A percentile compares a stretch with the other conserved stretches of the same genome.
These are phyloP conservation scores for Saguinus midas DNA, from an alignment of 2,113 vertebrate species.

Conservation along the genomic window DNA sequence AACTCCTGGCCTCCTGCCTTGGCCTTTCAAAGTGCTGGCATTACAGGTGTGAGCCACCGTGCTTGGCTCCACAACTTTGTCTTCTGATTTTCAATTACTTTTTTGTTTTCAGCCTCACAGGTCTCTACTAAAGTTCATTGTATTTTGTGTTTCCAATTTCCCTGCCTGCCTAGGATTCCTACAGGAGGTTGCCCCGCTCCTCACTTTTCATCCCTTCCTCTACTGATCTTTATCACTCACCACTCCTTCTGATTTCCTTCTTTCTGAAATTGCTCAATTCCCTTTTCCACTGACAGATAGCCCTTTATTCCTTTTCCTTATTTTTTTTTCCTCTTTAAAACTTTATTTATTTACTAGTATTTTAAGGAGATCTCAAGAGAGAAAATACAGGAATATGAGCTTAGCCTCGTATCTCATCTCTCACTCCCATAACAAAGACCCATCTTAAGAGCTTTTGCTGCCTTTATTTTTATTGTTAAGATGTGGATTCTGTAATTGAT, in stretches of 20 bases:
- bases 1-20: too few relatives aligned
- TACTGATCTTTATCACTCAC: background rate
- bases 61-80: background rate
- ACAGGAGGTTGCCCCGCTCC: background rate
- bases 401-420: background rate
- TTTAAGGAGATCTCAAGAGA: slow-evolving; percentile 40
- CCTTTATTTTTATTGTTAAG: slow-evolving; percentile 33
- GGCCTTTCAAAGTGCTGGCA: too few relatives aligned
- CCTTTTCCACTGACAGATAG: background rate
- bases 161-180: background rate
- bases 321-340: slow-evolving; percentile 20
- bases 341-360: background rate
- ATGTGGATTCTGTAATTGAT: background rate
- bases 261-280: background rate
- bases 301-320: background rate
- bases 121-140: background rate
- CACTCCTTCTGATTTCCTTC: background rate
- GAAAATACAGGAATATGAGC: background rate
- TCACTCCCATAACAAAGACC: background rate
- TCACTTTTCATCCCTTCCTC: background rate
- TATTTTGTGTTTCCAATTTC: background rate
- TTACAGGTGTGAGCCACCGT: too few relatives aligned
- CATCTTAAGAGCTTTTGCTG: background rate
- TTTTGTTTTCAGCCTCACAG: background rate
- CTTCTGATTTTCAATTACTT: background rate